Conservation (phyloP, 2,888 invertebrate species). For the Lasioglossum oenotherae region DNA sequence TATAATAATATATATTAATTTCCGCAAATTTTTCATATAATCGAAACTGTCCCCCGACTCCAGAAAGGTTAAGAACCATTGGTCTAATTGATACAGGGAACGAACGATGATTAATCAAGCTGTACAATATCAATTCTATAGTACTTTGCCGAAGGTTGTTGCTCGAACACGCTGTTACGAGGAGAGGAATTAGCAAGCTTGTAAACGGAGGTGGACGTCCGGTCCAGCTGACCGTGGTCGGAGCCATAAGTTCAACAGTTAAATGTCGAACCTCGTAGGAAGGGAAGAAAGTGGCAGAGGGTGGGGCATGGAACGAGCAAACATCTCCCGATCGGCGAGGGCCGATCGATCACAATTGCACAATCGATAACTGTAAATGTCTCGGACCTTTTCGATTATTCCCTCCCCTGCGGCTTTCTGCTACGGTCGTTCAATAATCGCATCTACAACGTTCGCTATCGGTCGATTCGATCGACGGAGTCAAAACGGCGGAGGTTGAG, state of each 20-base stretch:
- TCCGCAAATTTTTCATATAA: too few relatives aligned
- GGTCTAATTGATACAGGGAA: not conserved
- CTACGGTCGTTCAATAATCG: slow-evolving; percentile 36
- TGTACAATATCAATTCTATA: not conserved
- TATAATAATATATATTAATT: too few relatives aligned
- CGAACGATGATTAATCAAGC: not conserved
- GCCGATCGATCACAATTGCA: slow-evolving; percentile 50
- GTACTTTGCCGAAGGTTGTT: too few relatives aligned
- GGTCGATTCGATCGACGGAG: slow-evolving; percentile 20
- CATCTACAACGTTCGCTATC: slow-evolving; percentile 29
- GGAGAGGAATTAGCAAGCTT: not conserved
- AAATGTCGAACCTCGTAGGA: slow-evolving; percentile 39
- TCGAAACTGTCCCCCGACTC: too few relatives aligned
- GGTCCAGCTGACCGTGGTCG: not conserved
- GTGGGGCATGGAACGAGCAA: slow-evolving; percentile 27
- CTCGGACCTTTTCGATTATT: slow-evolving; percentile 59
- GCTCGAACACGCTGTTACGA: not conserved
- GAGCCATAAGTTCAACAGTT: not conserved
- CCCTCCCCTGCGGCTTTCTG: slow-evolving; percentile 35
- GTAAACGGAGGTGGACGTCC: not conserved
- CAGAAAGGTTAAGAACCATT: too few relatives aligned
- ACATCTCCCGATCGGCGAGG: slow-evolving; percentile 26
- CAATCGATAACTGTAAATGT: slow-evolving; percentile 55
- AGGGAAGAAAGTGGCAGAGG: not conserved
- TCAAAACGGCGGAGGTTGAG: not conserved